Conservation (phyloP, 92 coral and sea anemone genomes). For the Desmophyllum pertusum region DNA sequence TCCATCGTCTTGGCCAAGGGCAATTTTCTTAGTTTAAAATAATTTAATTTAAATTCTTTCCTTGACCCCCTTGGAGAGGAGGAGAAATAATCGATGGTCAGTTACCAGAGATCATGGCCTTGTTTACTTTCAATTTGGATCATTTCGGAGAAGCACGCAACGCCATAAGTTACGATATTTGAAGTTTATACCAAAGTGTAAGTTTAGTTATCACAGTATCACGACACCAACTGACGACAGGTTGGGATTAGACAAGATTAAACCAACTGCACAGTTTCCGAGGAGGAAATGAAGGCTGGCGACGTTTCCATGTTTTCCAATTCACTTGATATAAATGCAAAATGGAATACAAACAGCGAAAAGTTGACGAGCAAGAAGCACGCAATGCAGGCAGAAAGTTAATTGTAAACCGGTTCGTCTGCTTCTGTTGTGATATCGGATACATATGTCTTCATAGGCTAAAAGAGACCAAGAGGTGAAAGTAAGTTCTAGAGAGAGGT, state of each 20-base stretch:
- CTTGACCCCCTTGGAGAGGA: conserved; percentile 16
- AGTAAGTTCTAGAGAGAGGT: neutral
- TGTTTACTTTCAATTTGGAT: neutral
- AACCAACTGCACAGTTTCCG: neutral
- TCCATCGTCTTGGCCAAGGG: conserved; percentile 3
- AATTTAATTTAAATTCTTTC: neutral
- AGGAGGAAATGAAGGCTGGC: neutral
- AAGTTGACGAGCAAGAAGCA: neutral
- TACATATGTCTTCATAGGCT: neutral
- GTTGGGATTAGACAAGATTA: neutral
- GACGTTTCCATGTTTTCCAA: neutral
- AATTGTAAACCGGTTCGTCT: neutral
- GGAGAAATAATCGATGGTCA: conserved; percentile 8
- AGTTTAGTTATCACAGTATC: neutral
- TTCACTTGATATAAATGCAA: neutral
- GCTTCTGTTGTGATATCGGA: neutral
- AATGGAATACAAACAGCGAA: neutral
- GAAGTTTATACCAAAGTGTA: neutral
- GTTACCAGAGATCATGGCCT: neutral
- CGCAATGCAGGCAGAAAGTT: neutral
- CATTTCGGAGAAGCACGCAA: neutral
- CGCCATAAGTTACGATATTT: neutral
- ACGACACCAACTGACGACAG: too few species aligned
- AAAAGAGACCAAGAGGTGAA: neutral
- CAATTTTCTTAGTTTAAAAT: neutral